These are phyloP conservation scores for Brachypodius melanocephalos DNA, from an alignment of 2,113 vertebrate genomes.

Conservation along the genomic window DNA sequence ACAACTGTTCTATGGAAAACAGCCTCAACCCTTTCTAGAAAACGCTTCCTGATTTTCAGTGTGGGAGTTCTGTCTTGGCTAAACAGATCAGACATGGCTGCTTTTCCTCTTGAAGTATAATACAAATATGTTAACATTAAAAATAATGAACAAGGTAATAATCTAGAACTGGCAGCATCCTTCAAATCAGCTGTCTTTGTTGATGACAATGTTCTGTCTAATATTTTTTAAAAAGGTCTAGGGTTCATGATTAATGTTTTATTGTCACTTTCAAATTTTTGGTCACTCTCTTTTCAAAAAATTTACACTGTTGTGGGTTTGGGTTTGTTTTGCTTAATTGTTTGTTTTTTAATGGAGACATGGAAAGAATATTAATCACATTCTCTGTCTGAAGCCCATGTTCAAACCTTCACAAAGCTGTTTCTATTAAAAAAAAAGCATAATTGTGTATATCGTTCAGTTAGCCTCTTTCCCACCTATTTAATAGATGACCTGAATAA, in stretches of 20 bases:
- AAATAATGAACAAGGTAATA: background rate
- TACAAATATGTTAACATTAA: background rate
- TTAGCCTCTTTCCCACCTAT: background rate
- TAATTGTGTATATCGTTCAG: background rate
- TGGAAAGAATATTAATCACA: background rate
- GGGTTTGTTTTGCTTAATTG: accelerated
- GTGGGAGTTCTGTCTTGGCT: background rate
- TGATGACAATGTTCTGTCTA: background rate
- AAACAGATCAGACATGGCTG: background rate
- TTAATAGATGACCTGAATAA: background rate
- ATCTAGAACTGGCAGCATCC: background rate
- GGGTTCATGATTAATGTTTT: background rate
- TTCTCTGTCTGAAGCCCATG: background rate
- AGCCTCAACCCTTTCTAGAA: background rate
- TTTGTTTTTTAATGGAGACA: background rate
- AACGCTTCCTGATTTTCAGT: background rate
- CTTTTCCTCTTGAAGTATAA: background rate
- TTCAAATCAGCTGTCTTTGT: background rate
- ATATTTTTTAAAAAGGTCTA: background rate
- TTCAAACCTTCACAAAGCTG: background rate
- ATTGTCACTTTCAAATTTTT: background rate
- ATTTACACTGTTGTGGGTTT: background rate
- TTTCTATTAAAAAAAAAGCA: background rate
- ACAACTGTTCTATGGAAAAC: background rate
- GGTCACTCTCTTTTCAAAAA: background rate